Percentiles rank a stretch among this genome's conserved stretches.
phyloP scores from a whole-genome alignment of 2,797 vertebrate genomes.

The Masticophis lateralis region DNA sequence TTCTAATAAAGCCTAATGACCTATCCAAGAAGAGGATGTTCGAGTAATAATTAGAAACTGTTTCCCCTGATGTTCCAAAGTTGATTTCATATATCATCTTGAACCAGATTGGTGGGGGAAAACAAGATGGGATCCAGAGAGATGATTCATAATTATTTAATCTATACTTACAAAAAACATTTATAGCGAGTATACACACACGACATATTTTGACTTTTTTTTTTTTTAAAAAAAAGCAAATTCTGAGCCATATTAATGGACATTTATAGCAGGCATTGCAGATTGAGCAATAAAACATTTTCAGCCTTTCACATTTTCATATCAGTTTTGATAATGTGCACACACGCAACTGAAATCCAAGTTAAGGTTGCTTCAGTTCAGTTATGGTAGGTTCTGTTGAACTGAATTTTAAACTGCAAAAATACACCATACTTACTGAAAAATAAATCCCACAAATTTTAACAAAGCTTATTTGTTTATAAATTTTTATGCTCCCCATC shows the following conservation, averaged over 20 bases:
- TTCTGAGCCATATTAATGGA: not conserved
- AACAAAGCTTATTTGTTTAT: not conserved
- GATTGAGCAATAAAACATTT: not conserved
- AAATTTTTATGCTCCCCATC: not conserved
- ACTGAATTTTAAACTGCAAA: not conserved
- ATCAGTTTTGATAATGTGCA: accelerated
- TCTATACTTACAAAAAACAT: not conserved
- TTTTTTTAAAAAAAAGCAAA: not conserved
- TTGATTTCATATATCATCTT: not conserved
- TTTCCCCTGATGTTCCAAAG: conserved; percentile 8
- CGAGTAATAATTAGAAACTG: not conserved
- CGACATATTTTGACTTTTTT: not conserved
- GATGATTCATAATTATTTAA: not conserved
- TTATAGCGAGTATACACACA: not conserved
- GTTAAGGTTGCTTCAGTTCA: not conserved
- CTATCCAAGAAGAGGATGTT: conserved; percentile 5
- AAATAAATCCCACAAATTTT: not conserved
- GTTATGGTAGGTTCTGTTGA: not conserved
- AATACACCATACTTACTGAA: not conserved
- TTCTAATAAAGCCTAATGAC: not conserved
- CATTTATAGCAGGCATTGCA: not conserved
- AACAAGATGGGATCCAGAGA: not conserved
- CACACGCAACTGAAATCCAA: not conserved
- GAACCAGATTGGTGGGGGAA: not conserved
- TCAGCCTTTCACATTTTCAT: not conserved